Evolutionary conservation across 2,888 invertebrate genomes (phyloP).

Genomic region (Tipula vernalis): DNA sequence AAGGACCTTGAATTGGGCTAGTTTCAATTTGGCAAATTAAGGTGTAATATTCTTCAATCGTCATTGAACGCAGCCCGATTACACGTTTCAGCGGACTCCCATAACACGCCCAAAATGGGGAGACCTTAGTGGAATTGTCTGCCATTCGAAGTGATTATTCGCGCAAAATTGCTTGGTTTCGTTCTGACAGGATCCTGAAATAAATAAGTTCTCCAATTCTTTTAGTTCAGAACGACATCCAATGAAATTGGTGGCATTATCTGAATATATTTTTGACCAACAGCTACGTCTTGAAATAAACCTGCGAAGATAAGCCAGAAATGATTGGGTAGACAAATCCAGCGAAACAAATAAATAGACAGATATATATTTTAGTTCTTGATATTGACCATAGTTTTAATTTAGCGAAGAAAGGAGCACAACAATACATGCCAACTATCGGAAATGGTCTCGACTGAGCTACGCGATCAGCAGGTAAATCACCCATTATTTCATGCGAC

Average conservation of each 20-base stretch:
- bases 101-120: too few relatives aligned
- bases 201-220: neutral
- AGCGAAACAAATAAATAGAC: neutral
- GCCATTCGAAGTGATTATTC: too few relatives aligned
- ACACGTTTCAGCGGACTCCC: too few relatives aligned
- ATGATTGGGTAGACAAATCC: neutral
- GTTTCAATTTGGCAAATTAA: too few relatives aligned
- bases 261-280: too few relatives aligned
- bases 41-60: too few relatives aligned
- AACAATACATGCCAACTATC: neutral
- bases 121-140: too few relatives aligned
- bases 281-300: neutral
- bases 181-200: too few relatives aligned
- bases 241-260: neutral
- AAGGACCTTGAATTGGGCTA: too few relatives aligned
- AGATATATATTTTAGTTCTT: neutral
- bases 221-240: neutral
- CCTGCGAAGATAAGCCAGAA: neutral
- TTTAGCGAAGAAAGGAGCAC: neutral
- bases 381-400: neutral
- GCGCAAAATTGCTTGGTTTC: too few relatives aligned
- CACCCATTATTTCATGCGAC: neutral
- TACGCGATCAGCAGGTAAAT: neutral
- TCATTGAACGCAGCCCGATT: too few relatives aligned
- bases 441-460: neutral